Base-by-base conservation (phyloP, 1,140 invertebrate species). In the Calosoma granatense region DNA sequence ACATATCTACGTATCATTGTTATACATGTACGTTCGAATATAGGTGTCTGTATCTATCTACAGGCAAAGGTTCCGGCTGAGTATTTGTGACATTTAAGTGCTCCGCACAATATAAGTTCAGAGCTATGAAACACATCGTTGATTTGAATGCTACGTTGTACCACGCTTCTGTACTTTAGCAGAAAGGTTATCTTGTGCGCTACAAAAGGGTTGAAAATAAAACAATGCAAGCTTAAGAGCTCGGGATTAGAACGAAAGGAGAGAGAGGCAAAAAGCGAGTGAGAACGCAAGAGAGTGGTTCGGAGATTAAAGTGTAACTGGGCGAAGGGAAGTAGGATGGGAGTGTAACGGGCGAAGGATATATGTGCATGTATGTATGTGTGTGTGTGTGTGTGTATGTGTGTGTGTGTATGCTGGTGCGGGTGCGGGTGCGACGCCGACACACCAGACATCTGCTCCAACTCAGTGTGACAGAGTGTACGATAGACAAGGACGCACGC, bases 201-300 rank as follows among this genome's bases (percentile, higher is more conserved):
- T 54, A 53, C 56, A 55, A 58, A 55, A 53, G 51, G 51, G 58
- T 61, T 59, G 58, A 54, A 58, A 55, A 56, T 56, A 54, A 43
- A 61, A 57, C 58, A 57, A 61, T 58, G 58, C 57, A 51, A 39
- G 41, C 41, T 61, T 26, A 60, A 64, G 62, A 62, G 62, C 62
- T 43, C 59, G 53, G 59, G 47, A 19, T 57, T 60, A 51, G 22
- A 55, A 53, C 41, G 59, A 60, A 59, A 52, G 54, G 60, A 60
- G 59, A 62, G 59, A 53, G 58, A 57, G 26, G 41, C 56, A n/a
- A n/a, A n/a, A n/a, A n/a, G n/a, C n/a, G n/a, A n/a, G n/a, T n/a
- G n/a, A n/a, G n/a, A n/a, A n/a, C n/a, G n/a, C n/a, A n/a, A n/a
- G n/a, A n/a, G n/a, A n/a, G n/a, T n/a, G n/a, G n/a, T n/a, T n/a